Evolutionary conservation across 2,888 invertebrate genomes (phyloP).

Genomic region (Coecobrya sp.): DNA sequence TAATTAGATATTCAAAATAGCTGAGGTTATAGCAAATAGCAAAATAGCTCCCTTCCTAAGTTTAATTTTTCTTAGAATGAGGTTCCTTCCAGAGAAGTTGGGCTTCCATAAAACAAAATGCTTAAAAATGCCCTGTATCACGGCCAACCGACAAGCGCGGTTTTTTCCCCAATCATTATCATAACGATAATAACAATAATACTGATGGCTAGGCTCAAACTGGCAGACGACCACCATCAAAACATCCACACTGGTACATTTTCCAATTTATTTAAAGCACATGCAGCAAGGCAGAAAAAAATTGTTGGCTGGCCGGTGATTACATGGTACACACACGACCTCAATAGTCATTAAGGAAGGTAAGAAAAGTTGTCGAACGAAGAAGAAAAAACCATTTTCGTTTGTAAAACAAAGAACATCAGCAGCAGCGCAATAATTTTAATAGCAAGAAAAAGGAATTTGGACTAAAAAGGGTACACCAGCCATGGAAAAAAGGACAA

Average conservation of each 20-base stretch:
- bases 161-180: slow-evolving; percentile 27
- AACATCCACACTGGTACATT: slow-evolving; percentile 17
- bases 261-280: slow-evolving; percentile 70
- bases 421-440: slow-evolving; percentile 16
- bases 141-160: background rate
- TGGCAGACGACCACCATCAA: slow-evolving; percentile 74
- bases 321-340: slow-evolving; percentile 79
- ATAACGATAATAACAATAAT: slow-evolving; percentile 30
- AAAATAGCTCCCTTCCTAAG: background rate
- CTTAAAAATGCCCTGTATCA: background rate
- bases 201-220: slow-evolving; percentile 27
- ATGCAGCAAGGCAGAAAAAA: slow-evolving; percentile 1
- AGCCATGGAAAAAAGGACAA: slow-evolving; percentile 8
- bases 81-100: background rate
- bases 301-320: slow-evolving; percentile 47
- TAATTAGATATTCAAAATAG: slow-evolving; percentile 24
- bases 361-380: slow-evolving; percentile 38
- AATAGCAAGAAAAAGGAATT: background rate
- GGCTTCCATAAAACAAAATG: background rate
- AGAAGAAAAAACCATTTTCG: slow-evolving; percentile 3
- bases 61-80: background rate
- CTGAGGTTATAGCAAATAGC: too few species aligned
- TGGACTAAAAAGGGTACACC: slow-evolving; percentile 20
- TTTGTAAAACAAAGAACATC: slow-evolving; percentile 56
- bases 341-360: slow-evolving; percentile 73